Conservation (phyloP, 2,113 vertebrate species). For the Amphiprion ocellaris region DNA sequence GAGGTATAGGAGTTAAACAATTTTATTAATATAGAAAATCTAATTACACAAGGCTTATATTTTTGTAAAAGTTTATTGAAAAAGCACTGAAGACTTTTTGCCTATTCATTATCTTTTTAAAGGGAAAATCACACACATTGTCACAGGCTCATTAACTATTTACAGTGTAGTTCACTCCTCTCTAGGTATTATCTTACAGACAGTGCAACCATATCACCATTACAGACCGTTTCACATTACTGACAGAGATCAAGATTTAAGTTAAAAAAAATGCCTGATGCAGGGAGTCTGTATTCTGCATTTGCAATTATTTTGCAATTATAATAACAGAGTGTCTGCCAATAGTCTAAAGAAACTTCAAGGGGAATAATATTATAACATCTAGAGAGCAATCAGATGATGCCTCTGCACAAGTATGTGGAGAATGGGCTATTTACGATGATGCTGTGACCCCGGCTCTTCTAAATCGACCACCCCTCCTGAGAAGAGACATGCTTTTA, state of each 20-base stretch:
- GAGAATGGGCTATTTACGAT: conserved; percentile 70
- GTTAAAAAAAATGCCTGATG: conserved; percentile 30
- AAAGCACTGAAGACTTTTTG: conserved; percentile 28
- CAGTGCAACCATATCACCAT: conserved; percentile 70
- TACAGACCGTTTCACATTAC: conserved; percentile 73
- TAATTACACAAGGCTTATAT: not conserved
- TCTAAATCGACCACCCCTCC: conserved; percentile 62
- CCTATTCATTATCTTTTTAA: conserved; percentile 54
- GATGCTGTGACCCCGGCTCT: conserved; percentile 63
- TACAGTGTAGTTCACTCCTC: conserved; percentile 69
- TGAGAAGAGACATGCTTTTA: conserved; percentile 73
- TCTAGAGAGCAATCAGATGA: conserved; percentile 58
- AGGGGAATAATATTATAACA: conserved; percentile 10
- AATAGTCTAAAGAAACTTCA: not conserved
- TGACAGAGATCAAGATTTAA: conserved; percentile 58
- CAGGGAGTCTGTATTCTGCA: not conserved
- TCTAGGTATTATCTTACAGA: conserved; percentile 76
- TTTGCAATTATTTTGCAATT: conserved; percentile 12
- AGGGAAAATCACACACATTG: conserved; percentile 58
- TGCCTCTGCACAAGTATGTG: conserved; percentile 66
- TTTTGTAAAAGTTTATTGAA: not conserved
- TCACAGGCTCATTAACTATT: conserved; percentile 80
- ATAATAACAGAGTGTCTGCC: not conserved
- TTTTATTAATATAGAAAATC: not conserved
- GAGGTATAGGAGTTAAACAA: not conserved